Evolutionary conservation across 2,888 invertebrate genomes (phyloP).

Genomic region (Sphaerophoria rueppellii): DNA sequence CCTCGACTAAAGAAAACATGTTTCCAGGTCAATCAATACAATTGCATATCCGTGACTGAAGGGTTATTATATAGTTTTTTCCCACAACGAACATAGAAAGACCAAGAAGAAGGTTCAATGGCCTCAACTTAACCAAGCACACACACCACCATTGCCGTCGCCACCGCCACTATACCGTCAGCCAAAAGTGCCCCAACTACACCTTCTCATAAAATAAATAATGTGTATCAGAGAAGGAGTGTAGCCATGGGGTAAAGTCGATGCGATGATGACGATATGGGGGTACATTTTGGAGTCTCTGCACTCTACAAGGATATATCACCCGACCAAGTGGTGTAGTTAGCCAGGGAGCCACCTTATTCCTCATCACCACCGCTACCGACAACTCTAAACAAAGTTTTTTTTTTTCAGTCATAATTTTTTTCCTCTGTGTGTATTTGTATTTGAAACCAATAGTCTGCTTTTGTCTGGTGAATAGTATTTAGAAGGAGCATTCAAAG

Average conservation of each 20-base stretch:
- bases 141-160: neutral
- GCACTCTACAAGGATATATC: conserved; percentile 53
- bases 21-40: conserved; percentile 75
- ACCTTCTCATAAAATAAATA: conserved; percentile 29
- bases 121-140: conserved; percentile 35
- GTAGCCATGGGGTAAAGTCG: conserved; percentile 16
- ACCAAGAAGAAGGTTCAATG: conserved; percentile 63
- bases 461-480: conserved; percentile 65
- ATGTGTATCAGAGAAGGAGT: conserved; percentile 43
- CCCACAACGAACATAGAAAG: conserved; percentile 50
- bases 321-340: conserved; percentile 9
- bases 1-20: conserved; percentile 66
- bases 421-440: neutral
- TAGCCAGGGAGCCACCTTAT: neutral
- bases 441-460: conserved; percentile 22
- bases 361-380: conserved; percentile 20
- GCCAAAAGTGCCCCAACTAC: conserved; percentile 20
- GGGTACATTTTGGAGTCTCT: conserved; percentile 13
- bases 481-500: conserved; percentile 36
- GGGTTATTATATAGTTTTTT: conserved; percentile 70
- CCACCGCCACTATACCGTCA: too few species aligned
- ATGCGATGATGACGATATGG: neutral
- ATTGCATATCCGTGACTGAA: conserved; percentile 74
- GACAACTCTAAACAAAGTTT: conserved; percentile 5
- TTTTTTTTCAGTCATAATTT: neutral